Evolutionary conservation across 2,888 invertebrate species (phyloP), one percentile per base, ranked within the genome.

Genomic region (Cryptocephalus primarius): DNA sequence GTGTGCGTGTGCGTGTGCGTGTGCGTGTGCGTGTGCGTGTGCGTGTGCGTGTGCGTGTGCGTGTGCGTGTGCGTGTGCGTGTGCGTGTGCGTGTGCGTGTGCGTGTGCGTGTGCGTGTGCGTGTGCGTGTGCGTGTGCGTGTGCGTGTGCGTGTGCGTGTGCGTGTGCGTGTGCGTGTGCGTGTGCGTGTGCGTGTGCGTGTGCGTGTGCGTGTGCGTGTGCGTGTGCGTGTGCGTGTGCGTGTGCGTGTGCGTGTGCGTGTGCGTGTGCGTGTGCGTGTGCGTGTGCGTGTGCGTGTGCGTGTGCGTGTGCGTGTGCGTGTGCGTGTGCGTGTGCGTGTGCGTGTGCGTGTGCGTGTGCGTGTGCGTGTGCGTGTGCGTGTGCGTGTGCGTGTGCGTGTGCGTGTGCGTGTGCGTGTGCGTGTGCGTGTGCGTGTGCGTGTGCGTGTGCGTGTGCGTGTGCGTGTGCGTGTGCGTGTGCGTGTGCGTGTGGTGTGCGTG

Each of bases 141-240:
- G n/a, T n/a, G n/a, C n/a, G n/a, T n/a, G n/a, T n/a, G n/a, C n/a
- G n/a, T n/a, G n/a, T n/a, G n/a, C n/a, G n/a, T n/a, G n/a, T n/a
- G n/a, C n/a, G 39, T 39, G 39, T 39, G 39, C 14, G 39, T 39
- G 39, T 39, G 39, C 14, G 39, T 39, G 39, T 39, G 39, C 14
- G 39, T 39, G 39, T 39, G 39, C 14, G 39, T 39, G 39, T 39
- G 39, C 14, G 39, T 39, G 39, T 39, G 39, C 14, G 39, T 39
- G 39, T 39, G 39, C 14, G 39, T 39, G 39, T 39, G 39, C 14
- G 39, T 39, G 39, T 39, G 39, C 14, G 39, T 39, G 39, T 39
- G 39, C 14, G 39, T 39, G 39, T 39, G 39, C 14, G 39, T 39
- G 39, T 39, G 39, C 14, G 39, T 39, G 39, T 39, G 39, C 14